These are phyloP conservation scores for Drosophila dunni DNA, from an alignment of 1,140 invertebrate species.

Conservation along the genomic window DNA sequence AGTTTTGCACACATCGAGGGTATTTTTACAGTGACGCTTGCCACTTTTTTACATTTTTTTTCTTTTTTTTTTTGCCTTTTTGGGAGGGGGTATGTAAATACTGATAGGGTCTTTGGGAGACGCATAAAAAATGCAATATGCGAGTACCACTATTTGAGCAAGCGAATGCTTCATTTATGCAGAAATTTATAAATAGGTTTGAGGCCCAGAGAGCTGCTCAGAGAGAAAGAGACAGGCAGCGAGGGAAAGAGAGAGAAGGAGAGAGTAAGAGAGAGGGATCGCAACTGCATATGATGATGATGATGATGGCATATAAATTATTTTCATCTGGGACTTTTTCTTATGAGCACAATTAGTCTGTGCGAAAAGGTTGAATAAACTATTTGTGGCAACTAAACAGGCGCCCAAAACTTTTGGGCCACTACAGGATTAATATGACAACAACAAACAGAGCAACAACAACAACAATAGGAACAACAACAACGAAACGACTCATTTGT, in stretches of 20 bases:
- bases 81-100: not conserved
- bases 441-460: too few relatives aligned
- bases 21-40: not conserved
- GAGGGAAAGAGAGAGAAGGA: not conserved
- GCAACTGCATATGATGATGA: conserved; percentile 24
- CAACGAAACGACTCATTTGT: conserved; percentile 22
- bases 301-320: conserved; percentile 23
- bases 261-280: too few relatives aligned
- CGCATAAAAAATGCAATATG: conserved; percentile 44
- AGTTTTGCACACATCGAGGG: too few relatives aligned
- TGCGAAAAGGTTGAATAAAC: conserved; percentile 47
- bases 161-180: conserved; percentile 7
- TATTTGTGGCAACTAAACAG: conserved; percentile 20
- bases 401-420: not conserved
- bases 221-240: conserved; percentile 15
- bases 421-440: conserved; percentile 16
- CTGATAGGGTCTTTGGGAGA: conserved; percentile 38
- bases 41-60: not conserved
- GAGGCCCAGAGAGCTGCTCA: conserved; percentile 42
- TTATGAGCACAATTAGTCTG: conserved; percentile 50
- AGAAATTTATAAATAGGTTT: conserved; percentile 45
- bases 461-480: not conserved
- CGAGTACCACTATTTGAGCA: conserved; percentile 19
- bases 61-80: not conserved
- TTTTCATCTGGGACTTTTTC: conserved; percentile 42